Conservation (phyloP, 2,113 vertebrate genomes). For the Ameiurus melas region DNA sequence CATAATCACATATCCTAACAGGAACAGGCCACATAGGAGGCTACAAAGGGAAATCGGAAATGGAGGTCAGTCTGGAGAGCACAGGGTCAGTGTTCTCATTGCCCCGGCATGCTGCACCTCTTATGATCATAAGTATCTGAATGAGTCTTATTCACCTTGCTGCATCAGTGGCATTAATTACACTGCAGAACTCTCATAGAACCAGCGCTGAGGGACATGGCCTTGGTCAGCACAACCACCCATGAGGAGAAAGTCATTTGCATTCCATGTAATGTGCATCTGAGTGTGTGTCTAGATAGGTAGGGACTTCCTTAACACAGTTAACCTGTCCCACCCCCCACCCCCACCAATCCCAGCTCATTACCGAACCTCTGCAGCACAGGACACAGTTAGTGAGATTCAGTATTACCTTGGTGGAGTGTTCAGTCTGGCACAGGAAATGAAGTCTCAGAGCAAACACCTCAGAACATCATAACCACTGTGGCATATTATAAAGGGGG, state of each 20-base stretch:
- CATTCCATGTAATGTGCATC: conserved; percentile 36
- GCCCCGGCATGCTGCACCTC: conserved; percentile 30
- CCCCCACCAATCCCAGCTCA: neutral
- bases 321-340: neutral
- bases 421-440: conserved; percentile 16
- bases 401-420: conserved; percentile 11
- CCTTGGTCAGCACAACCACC: conserved; percentile 12
- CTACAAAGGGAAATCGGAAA: conserved; percentile 15
- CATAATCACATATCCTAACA: neutral
- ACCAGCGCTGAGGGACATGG: conserved; percentile 6
- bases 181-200: conserved; percentile 15
- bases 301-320: conserved; percentile 3
- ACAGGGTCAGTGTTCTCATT: conserved; percentile 36
- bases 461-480: conserved; percentile 27
- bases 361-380: conserved; percentile 7
- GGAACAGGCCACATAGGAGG: conserved; percentile 8
- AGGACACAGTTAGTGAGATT: conserved; percentile 14
- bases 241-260: conserved; percentile 35
- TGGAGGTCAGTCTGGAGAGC: conserved; percentile 30
- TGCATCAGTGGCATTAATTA: conserved; percentile 48
- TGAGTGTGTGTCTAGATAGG: conserved; percentile 2
- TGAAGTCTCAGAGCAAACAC: conserved; percentile 33
- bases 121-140: conserved; percentile 36
- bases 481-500: conserved; percentile 23
- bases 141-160: conserved; percentile 40